Conservation (phyloP, 2,888 invertebrate species). For the Pegoplata infirma region DNA sequence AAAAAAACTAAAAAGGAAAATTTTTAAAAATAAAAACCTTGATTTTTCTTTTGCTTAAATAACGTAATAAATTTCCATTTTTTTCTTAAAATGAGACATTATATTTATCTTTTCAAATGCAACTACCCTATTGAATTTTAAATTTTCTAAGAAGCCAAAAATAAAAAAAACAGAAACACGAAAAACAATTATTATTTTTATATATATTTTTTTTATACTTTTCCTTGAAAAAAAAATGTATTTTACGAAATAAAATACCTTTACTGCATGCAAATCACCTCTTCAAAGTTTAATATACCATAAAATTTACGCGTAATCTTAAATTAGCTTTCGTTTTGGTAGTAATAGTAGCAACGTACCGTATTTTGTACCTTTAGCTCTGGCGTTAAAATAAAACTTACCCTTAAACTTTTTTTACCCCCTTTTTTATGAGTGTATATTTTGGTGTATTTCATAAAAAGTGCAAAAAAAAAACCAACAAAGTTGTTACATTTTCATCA, state of each 20-base stretch:
- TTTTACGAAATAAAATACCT: constrained; percentile 47
- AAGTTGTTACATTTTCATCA: constrained; percentile 60
- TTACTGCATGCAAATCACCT: constrained; percentile 62
- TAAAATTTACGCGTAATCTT: constrained; percentile 64
- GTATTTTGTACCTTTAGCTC: constrained; percentile 21
- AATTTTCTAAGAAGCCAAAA: background rate
- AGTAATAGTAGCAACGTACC: background rate
- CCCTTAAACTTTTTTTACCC: constrained; percentile 36
- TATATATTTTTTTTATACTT: background rate
- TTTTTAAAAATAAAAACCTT: constrained; percentile 7
- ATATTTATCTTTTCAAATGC: background rate
- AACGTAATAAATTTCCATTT: background rate
- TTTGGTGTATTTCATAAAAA: constrained; percentile 23
- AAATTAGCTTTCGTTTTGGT: constrained; percentile 57
- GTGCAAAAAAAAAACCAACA: background rate
- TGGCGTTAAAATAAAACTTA: constrained; percentile 44
- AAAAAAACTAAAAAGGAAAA: constrained; percentile 20
- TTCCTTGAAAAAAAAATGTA: background rate
- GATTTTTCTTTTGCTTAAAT: too few species aligned
- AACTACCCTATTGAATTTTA: constrained; percentile 6
- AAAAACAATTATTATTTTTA: constrained; percentile 46
- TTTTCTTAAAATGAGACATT: background rate
- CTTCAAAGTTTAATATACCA: constrained; percentile 63
- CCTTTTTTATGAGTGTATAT: constrained; percentile 9
- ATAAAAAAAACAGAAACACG: background rate